Evolutionary conservation across 2,113 vertebrate species (phyloP).

Genomic region (Benitochromis conjunctus): DNA sequence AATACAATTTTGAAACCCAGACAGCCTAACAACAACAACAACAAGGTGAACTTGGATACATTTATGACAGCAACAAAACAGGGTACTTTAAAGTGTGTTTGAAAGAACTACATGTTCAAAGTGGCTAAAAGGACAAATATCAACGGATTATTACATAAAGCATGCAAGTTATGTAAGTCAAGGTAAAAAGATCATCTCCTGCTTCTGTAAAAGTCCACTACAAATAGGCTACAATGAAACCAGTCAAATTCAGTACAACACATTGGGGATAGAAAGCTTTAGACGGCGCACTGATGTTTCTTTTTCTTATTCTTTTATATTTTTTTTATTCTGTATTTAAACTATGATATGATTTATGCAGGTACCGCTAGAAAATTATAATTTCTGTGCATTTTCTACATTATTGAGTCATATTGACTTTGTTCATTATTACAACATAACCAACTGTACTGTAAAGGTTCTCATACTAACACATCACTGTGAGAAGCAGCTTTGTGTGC

Average conservation of each 20-base stretch:
- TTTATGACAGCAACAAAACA: not conserved
- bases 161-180: not conserved
- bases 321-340: slow-evolving; percentile 73
- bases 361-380: not conserved
- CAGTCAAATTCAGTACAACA: not conserved
- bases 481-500: not conserved
- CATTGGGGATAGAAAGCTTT: not conserved
- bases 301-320: slow-evolving; percentile 14
- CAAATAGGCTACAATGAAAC: not conserved
- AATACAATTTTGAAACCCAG: not conserved
- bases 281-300: slow-evolving; percentile 13
- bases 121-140: not conserved
- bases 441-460: slow-evolving; percentile 43
- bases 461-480: slow-evolving; percentile 11
- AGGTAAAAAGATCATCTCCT: not conserved
- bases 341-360: slow-evolving; percentile 20
- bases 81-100: slow-evolving; percentile 5
- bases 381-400: slow-evolving; percentile 24
- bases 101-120: slow-evolving; percentile 15
- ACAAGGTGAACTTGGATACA: not conserved
- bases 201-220: not conserved
- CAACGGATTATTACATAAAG: not conserved
- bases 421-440: slow-evolving; percentile 29
- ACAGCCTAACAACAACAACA: not conserved
- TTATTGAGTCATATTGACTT: slow-evolving; percentile 80